Base-by-base conservation (phyloP, 92 coral and sea anemone species). In the Epizoanthus ramosus region DNA sequence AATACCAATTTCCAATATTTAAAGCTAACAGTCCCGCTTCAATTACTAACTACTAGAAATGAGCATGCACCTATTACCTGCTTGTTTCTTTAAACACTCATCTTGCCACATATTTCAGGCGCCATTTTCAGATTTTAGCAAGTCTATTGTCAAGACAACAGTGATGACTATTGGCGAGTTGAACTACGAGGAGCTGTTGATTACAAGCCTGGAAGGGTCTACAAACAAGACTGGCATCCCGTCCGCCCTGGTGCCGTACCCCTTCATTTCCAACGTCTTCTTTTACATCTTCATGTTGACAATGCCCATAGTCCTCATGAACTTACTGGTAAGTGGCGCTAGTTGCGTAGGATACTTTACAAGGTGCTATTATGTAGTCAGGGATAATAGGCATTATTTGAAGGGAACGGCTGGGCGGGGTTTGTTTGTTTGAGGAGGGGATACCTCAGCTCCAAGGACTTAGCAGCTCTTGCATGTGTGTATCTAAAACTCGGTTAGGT, bases 141-240 rank as follows among this genome's bases (percentile, higher is more conserved):
- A 74, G 80, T 24, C 94, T 25, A 70, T 90, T 17, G 88, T 88
- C 73, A 89, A 86, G 72, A 90, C 87, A 57, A 90, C 91, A 16
- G 92, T 79, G 58, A 94, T 94, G 98, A 86, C 95, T 22, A 72
- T 92, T 19, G 98, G 98, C 19, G 98, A 94, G 73, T 53, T 94
- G 17, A 89, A 92, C 64, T 94, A 94, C 72, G 57, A 73, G 33
- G 79, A 90, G 0, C 14, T 90, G 83, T 28, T 94, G 84, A 90
- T 94, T 45, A 90, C 93, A 79, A 79, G 77, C 77, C 75, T 75
- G 28, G 47, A 73, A 3, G 72, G 31, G 21, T 69, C 21, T 15
- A 88, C 73, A 72, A 73, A 83, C 19, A 57, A 17, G 10, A 84
- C 92, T 58, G 85, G 89, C 1, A 75, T 75, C 39, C 23, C 56